These are phyloP conservation scores for Ceratoteleas bidentatus DNA, from an alignment of 1,140 invertebrate genomes.

Conservation along the genomic window DNA sequence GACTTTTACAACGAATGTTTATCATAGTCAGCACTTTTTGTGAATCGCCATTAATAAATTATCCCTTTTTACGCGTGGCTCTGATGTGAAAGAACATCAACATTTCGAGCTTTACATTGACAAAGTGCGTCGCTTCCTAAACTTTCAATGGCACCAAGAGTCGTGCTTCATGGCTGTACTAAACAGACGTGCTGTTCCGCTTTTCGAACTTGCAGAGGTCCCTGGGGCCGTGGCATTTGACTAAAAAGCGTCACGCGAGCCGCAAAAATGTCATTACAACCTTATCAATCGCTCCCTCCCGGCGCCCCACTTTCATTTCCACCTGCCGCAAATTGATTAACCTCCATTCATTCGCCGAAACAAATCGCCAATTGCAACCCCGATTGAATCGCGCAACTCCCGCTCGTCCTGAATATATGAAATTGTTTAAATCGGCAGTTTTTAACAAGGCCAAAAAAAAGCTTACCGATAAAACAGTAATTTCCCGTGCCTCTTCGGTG, in stretches of 20 bases:
- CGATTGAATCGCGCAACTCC: not conserved
- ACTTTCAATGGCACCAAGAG: slow-evolving; percentile 57
- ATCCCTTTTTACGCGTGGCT: slow-evolving; percentile 19
- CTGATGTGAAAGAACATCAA: slow-evolving; percentile 49
- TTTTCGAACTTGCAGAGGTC: slow-evolving; percentile 49
- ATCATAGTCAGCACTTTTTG: slow-evolving; percentile 2
- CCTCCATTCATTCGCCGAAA: not conserved
- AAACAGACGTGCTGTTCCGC: slow-evolving; percentile 47
- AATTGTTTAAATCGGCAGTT: not conserved
- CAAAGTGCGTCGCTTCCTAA: slow-evolving; percentile 53
- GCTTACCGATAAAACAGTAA: slow-evolving; percentile 52
- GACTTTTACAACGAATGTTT: not conserved
- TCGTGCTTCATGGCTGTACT: slow-evolving; percentile 53
- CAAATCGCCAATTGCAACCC: not conserved
- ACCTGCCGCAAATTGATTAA: not conserved
- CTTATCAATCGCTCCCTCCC: not conserved
- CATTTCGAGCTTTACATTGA: slow-evolving; percentile 49
- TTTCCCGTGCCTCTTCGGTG: slow-evolving; percentile 54
- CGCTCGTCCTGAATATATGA: not conserved
- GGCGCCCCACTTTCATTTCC: not conserved
- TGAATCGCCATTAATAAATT: slow-evolving; percentile 28
- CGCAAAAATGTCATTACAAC: slow-evolving; percentile 14
- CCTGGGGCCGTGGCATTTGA: slow-evolving; percentile 37
- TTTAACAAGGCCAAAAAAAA: no score
- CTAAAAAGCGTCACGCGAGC: slow-evolving; percentile 29